Evolutionary conservation across 1,140 invertebrate species (phyloP).

Genomic region (Thaumetopoea pityocampa): DNA sequence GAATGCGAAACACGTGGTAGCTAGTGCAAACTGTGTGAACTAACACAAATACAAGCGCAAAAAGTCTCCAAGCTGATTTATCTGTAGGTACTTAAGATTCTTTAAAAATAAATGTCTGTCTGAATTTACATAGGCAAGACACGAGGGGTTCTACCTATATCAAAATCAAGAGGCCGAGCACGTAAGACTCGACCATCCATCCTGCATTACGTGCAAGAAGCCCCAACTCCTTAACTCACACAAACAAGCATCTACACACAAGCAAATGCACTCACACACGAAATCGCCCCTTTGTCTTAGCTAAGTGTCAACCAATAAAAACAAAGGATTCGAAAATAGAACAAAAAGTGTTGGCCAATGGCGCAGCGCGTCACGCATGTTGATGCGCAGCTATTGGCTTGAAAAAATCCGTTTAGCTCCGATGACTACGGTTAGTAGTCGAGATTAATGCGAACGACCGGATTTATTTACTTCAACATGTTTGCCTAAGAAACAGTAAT

Average conservation of each 20-base stretch:
- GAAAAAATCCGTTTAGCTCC: constrained; percentile 71
- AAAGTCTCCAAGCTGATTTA: background rate
- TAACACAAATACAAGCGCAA: too few relatives aligned
- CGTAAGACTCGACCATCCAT: constrained; percentile 47
- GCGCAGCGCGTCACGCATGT: constrained; percentile 66
- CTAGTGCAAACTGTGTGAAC: too few relatives aligned
- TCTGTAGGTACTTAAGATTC: constrained; percentile 2
- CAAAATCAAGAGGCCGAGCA: constrained; percentile 64
- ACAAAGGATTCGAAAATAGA: constrained; percentile 75
- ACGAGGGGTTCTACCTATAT: constrained; percentile 57
- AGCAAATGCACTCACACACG: constrained; percentile 54
- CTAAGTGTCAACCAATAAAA: constrained; percentile 76
- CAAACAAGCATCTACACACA: constrained; percentile 31
- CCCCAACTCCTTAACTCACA: constrained; percentile 53
- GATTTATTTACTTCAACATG: constrained; percentile 31
- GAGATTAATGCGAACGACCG: constrained; percentile 57
- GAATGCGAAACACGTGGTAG: too few relatives aligned
- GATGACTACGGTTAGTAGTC: constrained; percentile 64
- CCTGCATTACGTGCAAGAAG: constrained; percentile 55
- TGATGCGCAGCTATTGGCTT: constrained; percentile 73
- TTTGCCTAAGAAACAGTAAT: constrained; percentile 21
- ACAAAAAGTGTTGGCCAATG: constrained; percentile 73
- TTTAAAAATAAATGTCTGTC: constrained; percentile 54
- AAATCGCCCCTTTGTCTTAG: constrained; percentile 72
- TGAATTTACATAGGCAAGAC: constrained; percentile 41